Percentiles rank a stretch among this genome's conserved stretches.
Evolutionary conservation across 2,888 invertebrate species (phyloP).

Genomic region (Saturnia pavonia): DNA sequence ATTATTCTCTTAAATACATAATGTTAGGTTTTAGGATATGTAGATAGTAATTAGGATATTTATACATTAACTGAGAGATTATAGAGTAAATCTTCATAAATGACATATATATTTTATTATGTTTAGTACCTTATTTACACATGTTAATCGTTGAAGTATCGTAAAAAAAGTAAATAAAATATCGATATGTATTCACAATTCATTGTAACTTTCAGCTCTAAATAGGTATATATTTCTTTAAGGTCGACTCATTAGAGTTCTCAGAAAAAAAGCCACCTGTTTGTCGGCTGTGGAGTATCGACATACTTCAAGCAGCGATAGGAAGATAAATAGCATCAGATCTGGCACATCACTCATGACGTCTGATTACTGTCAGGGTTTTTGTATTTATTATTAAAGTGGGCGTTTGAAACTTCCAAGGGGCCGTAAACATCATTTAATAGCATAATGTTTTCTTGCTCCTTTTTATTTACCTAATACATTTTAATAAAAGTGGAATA

Average conservation of each 20-base stretch:
- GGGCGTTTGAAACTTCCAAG: conserved; percentile 4
- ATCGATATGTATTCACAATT: background rate
- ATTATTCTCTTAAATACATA: no score
- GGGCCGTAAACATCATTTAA: no score
- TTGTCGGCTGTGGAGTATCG: background rate
- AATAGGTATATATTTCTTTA: conserved; percentile 1
- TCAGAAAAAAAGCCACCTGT: conserved; percentile 12
- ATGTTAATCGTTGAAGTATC: background rate
- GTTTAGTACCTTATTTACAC: no score
- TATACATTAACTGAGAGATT: no score
- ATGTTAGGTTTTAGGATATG: no score
- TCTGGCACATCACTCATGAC: conserved; percentile 3
- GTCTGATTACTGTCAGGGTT: conserved; percentile 12
- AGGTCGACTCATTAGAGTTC: conserved; percentile 11
- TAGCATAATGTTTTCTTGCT: no score
- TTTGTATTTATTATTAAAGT: conserved; percentile 9
- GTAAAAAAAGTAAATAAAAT: background rate
- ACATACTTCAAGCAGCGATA: conserved; percentile 4
- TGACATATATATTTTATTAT: no score
- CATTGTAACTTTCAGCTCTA: background rate
- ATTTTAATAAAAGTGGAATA: no score
- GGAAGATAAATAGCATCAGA: conserved; percentile 2
- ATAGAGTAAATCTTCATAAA: no score
- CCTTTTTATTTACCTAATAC: no score
- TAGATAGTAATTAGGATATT: no score